A percentile compares a stretch with the other conserved stretches of the same genome.
Conservation (phyloP, 2,113 vertebrate species). For the Sinosuthora webbiana region DNA sequence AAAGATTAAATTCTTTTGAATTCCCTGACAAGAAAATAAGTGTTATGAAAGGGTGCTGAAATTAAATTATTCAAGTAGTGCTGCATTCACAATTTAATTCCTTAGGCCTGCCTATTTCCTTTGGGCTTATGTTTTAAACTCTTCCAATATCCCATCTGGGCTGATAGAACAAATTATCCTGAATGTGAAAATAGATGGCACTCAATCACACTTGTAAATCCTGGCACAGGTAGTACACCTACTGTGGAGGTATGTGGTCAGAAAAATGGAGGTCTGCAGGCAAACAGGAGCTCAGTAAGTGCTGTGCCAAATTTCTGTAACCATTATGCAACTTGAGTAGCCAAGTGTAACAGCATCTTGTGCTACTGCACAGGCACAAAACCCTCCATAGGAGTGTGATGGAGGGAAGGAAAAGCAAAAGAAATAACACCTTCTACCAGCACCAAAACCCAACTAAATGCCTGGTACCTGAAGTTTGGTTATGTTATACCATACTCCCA, state of each 20-base stretch:
- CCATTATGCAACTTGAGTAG: background rate
- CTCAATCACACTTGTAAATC: constrained; percentile 17
- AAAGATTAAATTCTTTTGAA: background rate
- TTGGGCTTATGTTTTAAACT: background rate
- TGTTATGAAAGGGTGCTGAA: constrained; percentile 18
- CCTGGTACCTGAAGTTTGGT: background rate
- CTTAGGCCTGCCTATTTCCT: background rate
- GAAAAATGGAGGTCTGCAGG: background rate
- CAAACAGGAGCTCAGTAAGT: background rate
- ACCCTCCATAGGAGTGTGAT: accelerated
- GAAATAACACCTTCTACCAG: background rate
- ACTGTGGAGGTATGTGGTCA: background rate
- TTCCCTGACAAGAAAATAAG: background rate
- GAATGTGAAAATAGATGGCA: background rate
- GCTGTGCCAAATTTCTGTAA: background rate
- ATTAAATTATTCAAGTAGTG: background rate
- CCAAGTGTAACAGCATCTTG: background rate
- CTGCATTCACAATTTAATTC: background rate
- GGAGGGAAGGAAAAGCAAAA: background rate
- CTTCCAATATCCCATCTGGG: background rate
- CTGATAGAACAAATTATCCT: background rate
- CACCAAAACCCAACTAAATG: background rate
- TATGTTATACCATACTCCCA: background rate
- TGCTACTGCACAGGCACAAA: background rate
- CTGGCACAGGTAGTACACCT: background rate